Evolutionary conservation across 1,140 invertebrate genomes (phyloP).

Genomic region (Drosophila rhopaloa): DNA sequence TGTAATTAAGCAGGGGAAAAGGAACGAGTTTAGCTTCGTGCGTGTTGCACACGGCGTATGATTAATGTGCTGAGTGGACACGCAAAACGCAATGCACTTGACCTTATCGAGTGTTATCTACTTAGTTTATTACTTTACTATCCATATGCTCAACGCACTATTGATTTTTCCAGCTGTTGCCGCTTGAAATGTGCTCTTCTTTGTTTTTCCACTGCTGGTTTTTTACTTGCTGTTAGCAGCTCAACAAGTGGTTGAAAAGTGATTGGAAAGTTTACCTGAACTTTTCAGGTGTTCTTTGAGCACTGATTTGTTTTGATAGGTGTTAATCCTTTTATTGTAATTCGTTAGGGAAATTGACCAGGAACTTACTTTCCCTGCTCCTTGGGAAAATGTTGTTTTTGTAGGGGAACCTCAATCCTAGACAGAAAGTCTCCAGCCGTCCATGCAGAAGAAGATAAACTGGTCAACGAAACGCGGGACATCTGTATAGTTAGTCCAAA

Average conservation of each 20-base stretch:
- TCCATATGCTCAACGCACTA: constrained; percentile 64
- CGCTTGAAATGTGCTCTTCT: constrained; percentile 8
- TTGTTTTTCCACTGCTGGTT: neutral
- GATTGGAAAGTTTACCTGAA: neutral
- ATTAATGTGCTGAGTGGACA: constrained; percentile 51
- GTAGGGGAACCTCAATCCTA: constrained; percentile 5
- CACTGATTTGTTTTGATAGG: neutral
- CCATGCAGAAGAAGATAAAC: constrained; percentile 44
- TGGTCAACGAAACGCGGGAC: constrained; percentile 33
- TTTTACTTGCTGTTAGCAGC: constrained; percentile 4
- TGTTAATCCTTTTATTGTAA: neutral
- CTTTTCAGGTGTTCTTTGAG: neutral
- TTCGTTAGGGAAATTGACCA: neutral
- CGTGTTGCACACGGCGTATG: constrained; percentile 73
- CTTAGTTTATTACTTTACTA: constrained; percentile 4
- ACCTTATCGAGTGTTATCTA: constrained; percentile 25
- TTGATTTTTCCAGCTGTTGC: constrained; percentile 67
- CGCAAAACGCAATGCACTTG: constrained; percentile 41
- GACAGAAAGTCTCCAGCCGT: constrained; percentile 17
- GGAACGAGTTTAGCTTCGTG: constrained; percentile 35
- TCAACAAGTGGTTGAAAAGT: constrained; percentile 38
- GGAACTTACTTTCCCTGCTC: constrained; percentile 4
- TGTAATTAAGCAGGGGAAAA: constrained; percentile 47
- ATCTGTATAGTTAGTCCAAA: constrained; percentile 28
- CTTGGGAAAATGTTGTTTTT: neutral